Conservation (phyloP, 2,113 vertebrate species). For the Hippolais icterina region DNA sequence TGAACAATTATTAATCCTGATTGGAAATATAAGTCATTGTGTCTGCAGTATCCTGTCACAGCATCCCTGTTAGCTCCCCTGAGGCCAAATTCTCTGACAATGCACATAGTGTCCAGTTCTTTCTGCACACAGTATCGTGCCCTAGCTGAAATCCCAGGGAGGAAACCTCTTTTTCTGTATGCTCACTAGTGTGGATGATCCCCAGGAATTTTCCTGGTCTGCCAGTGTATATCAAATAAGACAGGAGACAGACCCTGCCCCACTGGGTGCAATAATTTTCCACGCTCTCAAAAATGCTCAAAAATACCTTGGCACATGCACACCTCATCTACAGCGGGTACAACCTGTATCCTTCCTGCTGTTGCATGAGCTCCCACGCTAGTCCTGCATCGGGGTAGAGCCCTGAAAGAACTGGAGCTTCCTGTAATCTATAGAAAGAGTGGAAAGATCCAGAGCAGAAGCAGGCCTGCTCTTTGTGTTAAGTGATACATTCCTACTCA, state of each 20-base stretch:
- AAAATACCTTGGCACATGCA: not conserved
- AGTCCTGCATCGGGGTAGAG: not conserved
- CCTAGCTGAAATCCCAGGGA: constrained; percentile 17
- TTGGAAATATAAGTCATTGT: constrained; percentile 63
- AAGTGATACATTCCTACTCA: not conserved
- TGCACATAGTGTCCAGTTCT: constrained; percentile 23
- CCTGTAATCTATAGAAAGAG: not conserved
- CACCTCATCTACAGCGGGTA: not conserved
- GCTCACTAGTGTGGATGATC: constrained; percentile 53
- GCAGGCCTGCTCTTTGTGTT: not conserved
- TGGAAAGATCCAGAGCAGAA: not conserved
- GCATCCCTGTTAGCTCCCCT: constrained; percentile 13
- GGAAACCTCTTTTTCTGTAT: constrained; percentile 51
- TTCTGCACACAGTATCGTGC: not conserved
- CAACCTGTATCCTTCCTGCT: not conserved
- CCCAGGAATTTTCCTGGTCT: constrained; percentile 37
- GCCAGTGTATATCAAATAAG: not conserved
- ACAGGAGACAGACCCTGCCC: not conserved
- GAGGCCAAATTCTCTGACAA: constrained; percentile 58
- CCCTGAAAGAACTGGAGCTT: not conserved
- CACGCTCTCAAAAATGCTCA: not conserved
- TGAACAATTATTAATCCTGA: constrained; percentile 60
- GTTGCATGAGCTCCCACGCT: not conserved
- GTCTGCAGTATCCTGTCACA: constrained; percentile 38
- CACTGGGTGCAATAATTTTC: not conserved